These are phyloP conservation scores for Hirtodrosophila histrioides DNA, from an alignment of 2,888 invertebrate genomes.

Conservation along the genomic window DNA sequence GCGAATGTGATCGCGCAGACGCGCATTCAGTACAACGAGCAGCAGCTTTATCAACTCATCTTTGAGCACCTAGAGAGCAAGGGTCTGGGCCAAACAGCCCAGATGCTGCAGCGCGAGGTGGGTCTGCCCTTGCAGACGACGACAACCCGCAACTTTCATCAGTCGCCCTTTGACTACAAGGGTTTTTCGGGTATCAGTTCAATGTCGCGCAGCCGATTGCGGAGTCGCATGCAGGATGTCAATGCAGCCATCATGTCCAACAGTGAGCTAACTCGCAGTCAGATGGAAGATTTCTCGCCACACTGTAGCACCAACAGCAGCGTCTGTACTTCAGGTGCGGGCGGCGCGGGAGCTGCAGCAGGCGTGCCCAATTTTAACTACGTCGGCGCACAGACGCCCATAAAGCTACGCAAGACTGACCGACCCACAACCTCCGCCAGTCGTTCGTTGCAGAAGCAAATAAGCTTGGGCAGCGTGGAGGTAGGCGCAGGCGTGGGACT, in stretches of 20 bases:
- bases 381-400: constrained; percentile 60
- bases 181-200: constrained; percentile 69
- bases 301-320: constrained; percentile 24
- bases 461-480: constrained; percentile 70
- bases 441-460: constrained; percentile 86
- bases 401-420: constrained; percentile 65
- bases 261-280: constrained; percentile 40
- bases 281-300: constrained; percentile 41
- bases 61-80: constrained; percentile 93
- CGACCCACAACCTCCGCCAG: constrained; percentile 45
- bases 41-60: constrained; percentile 95
- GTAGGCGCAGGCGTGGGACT: constrained; percentile 15
- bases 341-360: neutral
- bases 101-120: constrained; percentile 91
- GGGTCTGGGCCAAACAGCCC: constrained; percentile 90
- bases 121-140: constrained; percentile 85
- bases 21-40: constrained; percentile 96
- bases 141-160: constrained; percentile 82
- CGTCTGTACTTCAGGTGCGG: neutral
- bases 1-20: constrained; percentile 98
- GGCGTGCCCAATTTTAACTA: constrained; percentile 57
- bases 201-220: constrained; percentile 76
- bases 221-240: constrained; percentile 83
- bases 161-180: constrained; percentile 84
- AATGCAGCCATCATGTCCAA: constrained; percentile 69